A percentile compares a stretch with the other conserved stretches of the same genome.
Evolutionary conservation across 2,797 vertebrate species (phyloP).

Genomic region (Danio aesculapii): DNA sequence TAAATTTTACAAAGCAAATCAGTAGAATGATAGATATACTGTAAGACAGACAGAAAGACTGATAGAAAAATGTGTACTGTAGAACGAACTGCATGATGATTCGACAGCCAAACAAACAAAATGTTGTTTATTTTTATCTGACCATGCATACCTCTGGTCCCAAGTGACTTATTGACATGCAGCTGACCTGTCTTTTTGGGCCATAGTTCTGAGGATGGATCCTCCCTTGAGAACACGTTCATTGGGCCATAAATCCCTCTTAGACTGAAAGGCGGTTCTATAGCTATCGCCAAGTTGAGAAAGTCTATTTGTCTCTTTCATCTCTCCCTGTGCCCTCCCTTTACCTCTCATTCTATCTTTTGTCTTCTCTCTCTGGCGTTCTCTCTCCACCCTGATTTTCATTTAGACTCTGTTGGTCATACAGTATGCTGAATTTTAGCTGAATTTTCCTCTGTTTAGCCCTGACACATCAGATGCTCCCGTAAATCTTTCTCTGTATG

Average conservation of each 20-base stretch:
- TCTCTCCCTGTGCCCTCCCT: constrained; percentile 11
- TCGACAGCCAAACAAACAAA: neutral
- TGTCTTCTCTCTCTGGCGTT: constrained; percentile 39
- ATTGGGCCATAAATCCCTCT: constrained; percentile 68
- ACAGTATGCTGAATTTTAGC: constrained; percentile 5
- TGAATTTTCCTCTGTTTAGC: constrained; percentile 46
- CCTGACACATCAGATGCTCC: constrained; percentile 19
- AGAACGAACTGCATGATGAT: too few species aligned
- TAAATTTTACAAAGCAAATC: too few species aligned
- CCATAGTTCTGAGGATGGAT: constrained; percentile 56
- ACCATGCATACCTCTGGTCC: constrained; percentile 15
- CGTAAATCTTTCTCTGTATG: constrained; percentile 39
- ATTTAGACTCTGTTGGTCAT: constrained; percentile 41
- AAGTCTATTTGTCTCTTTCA: constrained; percentile 55
- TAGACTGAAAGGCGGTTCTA: constrained; percentile 65
- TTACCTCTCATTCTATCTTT: constrained; percentile 30
- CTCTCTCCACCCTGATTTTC: constrained; percentile 54
- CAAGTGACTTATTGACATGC: constrained; percentile 66
- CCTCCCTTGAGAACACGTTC: constrained; percentile 59
- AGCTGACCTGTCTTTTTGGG: constrained; percentile 60
- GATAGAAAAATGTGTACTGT: too few species aligned
- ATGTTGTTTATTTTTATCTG: constrained; percentile 2
- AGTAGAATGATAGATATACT: too few species aligned
- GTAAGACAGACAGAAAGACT: too few species aligned
- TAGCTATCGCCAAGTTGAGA: constrained; percentile 58